These are phyloP conservation scores for Poicephalus gulielmi DNA, from an alignment of 2,113 vertebrate genomes.

Conservation along the genomic window DNA sequence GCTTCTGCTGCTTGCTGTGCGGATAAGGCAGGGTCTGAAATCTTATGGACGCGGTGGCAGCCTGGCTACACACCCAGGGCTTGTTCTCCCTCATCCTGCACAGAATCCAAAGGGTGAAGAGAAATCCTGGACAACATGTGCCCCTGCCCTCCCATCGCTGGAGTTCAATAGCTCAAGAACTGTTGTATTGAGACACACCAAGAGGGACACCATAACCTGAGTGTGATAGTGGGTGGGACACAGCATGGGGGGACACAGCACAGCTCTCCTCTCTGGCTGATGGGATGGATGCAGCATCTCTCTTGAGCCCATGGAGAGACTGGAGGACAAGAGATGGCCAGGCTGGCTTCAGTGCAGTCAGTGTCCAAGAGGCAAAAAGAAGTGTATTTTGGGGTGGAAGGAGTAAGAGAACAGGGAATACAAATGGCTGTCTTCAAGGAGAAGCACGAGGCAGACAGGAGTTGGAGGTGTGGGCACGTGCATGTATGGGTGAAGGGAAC, in stretches of 20 bases:
- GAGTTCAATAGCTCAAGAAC: neutral
- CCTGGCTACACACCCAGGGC: neutral
- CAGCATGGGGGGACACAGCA: fast-evolving
- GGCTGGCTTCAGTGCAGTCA: neutral
- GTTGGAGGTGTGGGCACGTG: neutral
- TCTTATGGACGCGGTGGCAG: fast-evolving
- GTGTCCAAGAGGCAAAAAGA: neutral
- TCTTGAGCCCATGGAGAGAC: neutral
- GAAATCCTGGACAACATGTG: neutral
- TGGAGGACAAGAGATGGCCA: neutral
- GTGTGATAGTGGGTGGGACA: fast-evolving
- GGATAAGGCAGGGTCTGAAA: neutral
- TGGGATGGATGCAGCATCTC: neutral
- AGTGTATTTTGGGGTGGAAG: neutral
- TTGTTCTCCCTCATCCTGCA: neutral
- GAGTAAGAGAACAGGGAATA: neutral
- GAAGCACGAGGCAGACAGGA: neutral
- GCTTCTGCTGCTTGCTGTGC: neutral
- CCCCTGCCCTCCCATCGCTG: neutral
- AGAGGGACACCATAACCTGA: fast-evolving
- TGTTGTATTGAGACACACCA: neutral
- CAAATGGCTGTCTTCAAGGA: neutral
- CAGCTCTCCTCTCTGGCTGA: neutral
- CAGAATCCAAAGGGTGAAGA: neutral
- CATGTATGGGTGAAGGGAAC: neutral